These are phyloP conservation scores for Tetropium fuscum DNA, from an alignment of 2,888 invertebrate species.

Conservation along the genomic window DNA sequence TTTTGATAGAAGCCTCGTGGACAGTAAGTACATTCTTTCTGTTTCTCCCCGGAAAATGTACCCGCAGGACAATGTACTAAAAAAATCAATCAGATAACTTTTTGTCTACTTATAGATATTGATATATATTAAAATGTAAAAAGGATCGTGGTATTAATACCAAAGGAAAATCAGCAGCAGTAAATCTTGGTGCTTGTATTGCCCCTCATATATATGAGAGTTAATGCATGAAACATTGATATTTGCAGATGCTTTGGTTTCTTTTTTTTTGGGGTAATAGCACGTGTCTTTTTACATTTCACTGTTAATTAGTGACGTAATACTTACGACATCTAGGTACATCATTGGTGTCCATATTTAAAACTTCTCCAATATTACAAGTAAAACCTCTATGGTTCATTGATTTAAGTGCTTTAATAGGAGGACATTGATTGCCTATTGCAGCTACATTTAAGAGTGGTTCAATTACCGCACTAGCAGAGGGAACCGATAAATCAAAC, in stretches of 20 bases:
- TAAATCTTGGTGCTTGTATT: too few species aligned
- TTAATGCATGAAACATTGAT: too few species aligned
- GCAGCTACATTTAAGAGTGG: slow-evolving; percentile 89
- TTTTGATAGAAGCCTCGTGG: slow-evolving; percentile 95
- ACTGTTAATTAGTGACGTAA: too few species aligned
- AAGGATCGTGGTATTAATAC: too few species aligned
- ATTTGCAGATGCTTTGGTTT: too few species aligned
- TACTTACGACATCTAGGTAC: slow-evolving; percentile 92
- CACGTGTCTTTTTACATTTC: too few species aligned
- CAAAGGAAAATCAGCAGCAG: too few species aligned
- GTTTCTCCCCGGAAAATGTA: slow-evolving; percentile 90
- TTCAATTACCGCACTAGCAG: slow-evolving; percentile 90
- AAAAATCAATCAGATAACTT: slow-evolving; percentile 18
- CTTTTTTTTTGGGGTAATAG: too few species aligned
- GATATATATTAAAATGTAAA: too few species aligned
- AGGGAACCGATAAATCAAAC: slow-evolving; percentile 93
- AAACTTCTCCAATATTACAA: slow-evolving; percentile 92
- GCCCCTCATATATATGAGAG: too few species aligned
- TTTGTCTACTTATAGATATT: too few species aligned
- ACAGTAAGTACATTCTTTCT: slow-evolving; percentile 92
- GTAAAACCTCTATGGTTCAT: slow-evolving; percentile 90
- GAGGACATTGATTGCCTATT: slow-evolving; percentile 93
- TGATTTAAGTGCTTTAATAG: slow-evolving; percentile 87
- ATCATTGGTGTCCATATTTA: slow-evolving; percentile 92
- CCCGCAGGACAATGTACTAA: slow-evolving; percentile 97